Evolutionary conservation across 2,113 vertebrate genomes (phyloP), one percentile per base, ranked within the genome.

Genomic region (Eclectus roratus): DNA sequence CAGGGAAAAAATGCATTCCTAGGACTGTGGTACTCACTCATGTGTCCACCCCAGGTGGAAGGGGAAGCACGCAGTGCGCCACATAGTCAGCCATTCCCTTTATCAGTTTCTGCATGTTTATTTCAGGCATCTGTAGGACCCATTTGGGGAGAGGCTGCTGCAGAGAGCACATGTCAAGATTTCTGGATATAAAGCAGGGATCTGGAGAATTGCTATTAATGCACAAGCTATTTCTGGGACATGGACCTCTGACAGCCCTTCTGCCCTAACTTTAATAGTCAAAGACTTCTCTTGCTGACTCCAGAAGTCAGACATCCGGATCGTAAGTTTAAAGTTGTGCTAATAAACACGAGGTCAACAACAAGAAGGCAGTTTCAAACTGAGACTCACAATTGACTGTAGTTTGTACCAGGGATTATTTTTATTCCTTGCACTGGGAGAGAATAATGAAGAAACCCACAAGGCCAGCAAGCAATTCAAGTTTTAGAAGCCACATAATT

Each of bases 381-480:
- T n/a, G 29, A 61, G 53, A 46, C 19, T 91, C 43, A 8, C 53
- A 65, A 43, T 2, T 3, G 9, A 41, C 58, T 73, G 5, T 3
- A 53, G 11, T 21, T 73, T 82, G 87, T 76, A 88, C 53, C n/a
- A 39, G 23, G 58, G 41, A 11, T n/a, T 13, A 65, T 53, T 91
- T 92, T 91, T 93, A 41, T 76, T 76, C 61, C 60, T 80, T 1
- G 0, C 13, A 7, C 33, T 44, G 64, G 47, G 35, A 72, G 56
- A 84, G 19, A 78, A 86, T n/a, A 93, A 83, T 74, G 39, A 71
- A 66, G 23, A 61, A 90, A 88, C 86, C 19, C 29, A 63, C n/a
- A 76, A 86, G 17, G 35, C 31, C n/a, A 52, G 53, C 84, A 91
- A 81, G 27, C 41, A 69, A 41, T 86, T 91, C 35, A 6, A 9